Conservation (phyloP, 2,113 vertebrate species). For the Pluvianellus socialis region DNA sequence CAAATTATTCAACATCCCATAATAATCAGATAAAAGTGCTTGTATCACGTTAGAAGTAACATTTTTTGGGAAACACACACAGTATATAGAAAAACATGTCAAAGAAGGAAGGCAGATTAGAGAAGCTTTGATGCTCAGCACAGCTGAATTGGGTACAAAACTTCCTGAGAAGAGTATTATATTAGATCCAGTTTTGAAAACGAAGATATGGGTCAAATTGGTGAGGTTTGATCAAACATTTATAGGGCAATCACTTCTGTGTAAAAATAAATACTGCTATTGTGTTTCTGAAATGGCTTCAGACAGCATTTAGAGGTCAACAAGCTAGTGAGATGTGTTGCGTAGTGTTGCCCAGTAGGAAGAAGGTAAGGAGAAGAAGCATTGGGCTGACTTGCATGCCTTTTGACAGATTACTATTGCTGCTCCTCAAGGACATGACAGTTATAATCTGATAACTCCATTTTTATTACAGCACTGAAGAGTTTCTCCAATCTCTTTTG, state of each 20-base stretch:
- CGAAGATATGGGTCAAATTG: neutral
- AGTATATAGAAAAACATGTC: neutral
- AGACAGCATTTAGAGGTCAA: neutral
- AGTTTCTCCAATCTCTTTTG: neutral
- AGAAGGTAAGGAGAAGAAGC: neutral
- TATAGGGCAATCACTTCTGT: neutral
- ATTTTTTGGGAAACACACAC: neutral
- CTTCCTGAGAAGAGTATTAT: neutral
- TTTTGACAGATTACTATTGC: neutral
- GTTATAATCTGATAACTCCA: neutral
- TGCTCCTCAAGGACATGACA: neutral
- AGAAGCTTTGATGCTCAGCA: neutral
- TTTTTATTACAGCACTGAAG: neutral
- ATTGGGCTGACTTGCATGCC: neutral
- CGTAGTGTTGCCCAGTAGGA: neutral
- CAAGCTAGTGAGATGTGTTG: neutral
- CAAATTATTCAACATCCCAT: neutral
- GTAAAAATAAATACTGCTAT: neutral
- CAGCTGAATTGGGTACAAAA: neutral
- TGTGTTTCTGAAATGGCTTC: neutral
- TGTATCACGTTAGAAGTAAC: neutral
- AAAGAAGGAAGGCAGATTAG: neutral
- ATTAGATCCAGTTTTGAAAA: neutral
- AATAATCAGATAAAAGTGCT: neutral
- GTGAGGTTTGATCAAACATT: neutral